Conservation (phyloP, 2,888 invertebrate species). For the Cerceris rybyensis region DNA sequence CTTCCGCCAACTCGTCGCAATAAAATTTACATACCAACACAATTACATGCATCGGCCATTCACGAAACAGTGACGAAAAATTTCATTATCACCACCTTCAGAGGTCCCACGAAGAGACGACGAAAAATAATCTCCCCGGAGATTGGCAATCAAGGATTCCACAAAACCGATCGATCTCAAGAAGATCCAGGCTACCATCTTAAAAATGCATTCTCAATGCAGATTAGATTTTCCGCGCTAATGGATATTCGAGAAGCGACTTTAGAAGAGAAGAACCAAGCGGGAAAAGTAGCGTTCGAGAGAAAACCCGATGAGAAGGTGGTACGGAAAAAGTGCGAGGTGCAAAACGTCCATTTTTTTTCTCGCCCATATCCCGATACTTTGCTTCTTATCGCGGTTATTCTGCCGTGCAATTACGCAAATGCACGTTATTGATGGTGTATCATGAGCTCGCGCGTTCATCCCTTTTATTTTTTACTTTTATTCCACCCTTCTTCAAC, state of each 20-base stretch:
- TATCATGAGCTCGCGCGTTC: conserved; percentile 11
- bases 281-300: conserved; percentile 44
- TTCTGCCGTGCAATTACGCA: conserved; percentile 58
- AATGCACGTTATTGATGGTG: conserved; percentile 58
- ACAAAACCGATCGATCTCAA: conserved; percentile 37
- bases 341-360: conserved; percentile 33
- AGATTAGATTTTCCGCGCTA: conserved; percentile 63
- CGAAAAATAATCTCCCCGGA: background rate
- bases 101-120: background rate
- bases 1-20: too few relatives aligned
- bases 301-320: conserved; percentile 42
- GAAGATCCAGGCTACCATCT: conserved; percentile 34
- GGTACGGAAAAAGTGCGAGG: conserved; percentile 49
- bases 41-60: too few relatives aligned
- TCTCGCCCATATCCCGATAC: conserved; percentile 24
- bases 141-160: conserved; percentile 8
- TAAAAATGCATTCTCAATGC: conserved; percentile 55
- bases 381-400: conserved; percentile 56
- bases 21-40: too few relatives aligned
- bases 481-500: background rate
- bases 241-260: conserved; percentile 54
- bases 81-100: too few relatives aligned
- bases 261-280: conserved; percentile 20
- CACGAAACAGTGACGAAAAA: background rate
- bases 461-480: background rate